Conservation (phyloP, 2,888 invertebrate species). For the Leptopilina myrica region DNA sequence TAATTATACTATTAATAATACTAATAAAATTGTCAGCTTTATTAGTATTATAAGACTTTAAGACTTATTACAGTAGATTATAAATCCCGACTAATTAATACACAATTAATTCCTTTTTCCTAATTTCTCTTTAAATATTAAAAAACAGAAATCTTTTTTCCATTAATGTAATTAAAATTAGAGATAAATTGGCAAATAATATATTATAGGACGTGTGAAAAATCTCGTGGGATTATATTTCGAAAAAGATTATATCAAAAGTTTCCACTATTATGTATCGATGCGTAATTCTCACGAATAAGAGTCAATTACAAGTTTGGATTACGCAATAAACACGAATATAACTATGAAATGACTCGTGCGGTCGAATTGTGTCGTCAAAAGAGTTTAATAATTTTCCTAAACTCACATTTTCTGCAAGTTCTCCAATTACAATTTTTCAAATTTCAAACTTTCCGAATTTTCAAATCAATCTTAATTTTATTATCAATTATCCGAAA, state of each 20-base stretch:
- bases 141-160: background rate
- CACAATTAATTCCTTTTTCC: no score
- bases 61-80: no score
- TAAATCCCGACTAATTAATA: no score
- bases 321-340: constrained; percentile 26
- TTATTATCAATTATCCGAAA: no score
- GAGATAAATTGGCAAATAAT: constrained; percentile 10
- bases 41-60: no score
- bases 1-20: no score
- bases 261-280: constrained; percentile 17
- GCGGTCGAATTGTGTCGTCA: constrained; percentile 33
- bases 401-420: background rate
- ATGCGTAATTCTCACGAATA: constrained; percentile 35
- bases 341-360: constrained; percentile 24
- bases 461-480: no score
- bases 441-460: no score
- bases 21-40: no score
- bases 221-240: constrained; percentile 31
- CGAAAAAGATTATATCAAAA: constrained; percentile 26
- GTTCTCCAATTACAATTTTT: background rate
- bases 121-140: background rate
- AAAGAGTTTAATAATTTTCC: constrained; percentile 20
- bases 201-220: constrained; percentile 7
- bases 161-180: background rate
- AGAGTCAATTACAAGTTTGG: constrained; percentile 32